Base-by-base conservation (phyloP, 2,113 vertebrate species). In the Oreochromis niloticus region DNA sequence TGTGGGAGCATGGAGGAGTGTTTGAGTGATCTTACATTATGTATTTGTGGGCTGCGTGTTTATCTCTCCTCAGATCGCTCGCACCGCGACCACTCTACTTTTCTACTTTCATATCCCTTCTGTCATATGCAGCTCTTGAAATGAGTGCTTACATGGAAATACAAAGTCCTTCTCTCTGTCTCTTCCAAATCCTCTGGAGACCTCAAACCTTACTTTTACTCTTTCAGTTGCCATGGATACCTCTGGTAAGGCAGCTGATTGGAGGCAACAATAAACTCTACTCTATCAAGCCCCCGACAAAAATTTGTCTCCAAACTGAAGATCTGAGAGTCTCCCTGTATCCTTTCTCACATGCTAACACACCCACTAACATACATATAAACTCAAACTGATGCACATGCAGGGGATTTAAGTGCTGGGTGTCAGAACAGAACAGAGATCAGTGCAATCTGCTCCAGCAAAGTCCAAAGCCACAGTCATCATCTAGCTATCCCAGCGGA, bases 151-250 rank as follows among this genome's bases (percentile, higher is more conserved):
- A 93, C 93, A 87, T 91, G 84, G 88, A 63, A 93, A 91, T 84
- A 90, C 81, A 93, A 91, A 93, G 91, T 93, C 79, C 85, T 91
- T 91, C 75, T 93, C 83, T 92, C 84, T 73, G 75, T 92, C 85
- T 94, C 88, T 92, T 93, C 86, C 85, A 92, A 95, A 94, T 94
- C 94, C 94, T 93, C 94, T 46, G 80, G 92, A 91, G 93, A 93
- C 85, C 93, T 93, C 87, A 91, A 92, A 93, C 88, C 92, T 91
- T 94, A 94, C 94, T 95, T 95, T 95, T 93, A 94, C 93, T 94
- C 91, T 90, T 94, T 94, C 88, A 94, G 95, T 96, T 96, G 87
- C 95, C 92, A 96, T 96, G 95, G 95, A 93, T 95, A 95, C 94
- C 91, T 92, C 80, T 36, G 7, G 87, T 85, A 81, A 93, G 86